phyloP scores from a whole-genome alignment of 92 coral and sea anemone genomes.

The Actinostola sp. region DNA sequence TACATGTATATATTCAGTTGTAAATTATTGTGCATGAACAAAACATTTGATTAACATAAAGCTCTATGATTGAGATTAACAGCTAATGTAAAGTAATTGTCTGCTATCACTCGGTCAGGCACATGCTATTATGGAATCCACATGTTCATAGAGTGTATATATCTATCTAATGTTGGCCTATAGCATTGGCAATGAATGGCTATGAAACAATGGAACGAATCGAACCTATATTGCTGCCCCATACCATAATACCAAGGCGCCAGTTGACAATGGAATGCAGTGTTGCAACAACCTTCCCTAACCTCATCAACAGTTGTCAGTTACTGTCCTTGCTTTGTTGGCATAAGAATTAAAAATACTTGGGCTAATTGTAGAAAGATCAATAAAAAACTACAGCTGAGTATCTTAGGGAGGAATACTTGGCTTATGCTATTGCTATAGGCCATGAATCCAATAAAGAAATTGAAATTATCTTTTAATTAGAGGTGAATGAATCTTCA shows the following conservation, averaged over 20 bases:
- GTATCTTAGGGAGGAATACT: slow-evolving; percentile 3
- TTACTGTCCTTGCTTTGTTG: slow-evolving; percentile 24
- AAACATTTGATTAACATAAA: slow-evolving; percentile 11
- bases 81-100: slow-evolving; percentile 5
- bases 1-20: neutral
- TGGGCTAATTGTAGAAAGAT: slow-evolving; percentile 35
- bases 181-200: neutral
- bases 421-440: neutral
- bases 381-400: slow-evolving; percentile 18
- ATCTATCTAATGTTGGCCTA: too few relatives aligned
- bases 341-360: slow-evolving; percentile 36
- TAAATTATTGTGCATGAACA: neutral
- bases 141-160: too few relatives aligned
- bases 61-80: slow-evolving; percentile 11
- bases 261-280: slow-evolving; percentile 32
- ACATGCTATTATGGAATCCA: neutral
- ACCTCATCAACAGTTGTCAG: slow-evolving; percentile 32
- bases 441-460: neutral
- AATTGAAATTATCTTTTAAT: neutral
- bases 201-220: neutral
- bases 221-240: neutral
- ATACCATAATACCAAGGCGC: neutral
- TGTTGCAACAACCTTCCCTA: slow-evolving; percentile 27
- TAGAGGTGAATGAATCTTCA: too few relatives aligned
- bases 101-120: neutral